Percentiles rank a stretch among this genome's conserved stretches.
Conservation (phyloP, 2,888 invertebrate genomes). For the Tetragonula carbonaria region DNA sequence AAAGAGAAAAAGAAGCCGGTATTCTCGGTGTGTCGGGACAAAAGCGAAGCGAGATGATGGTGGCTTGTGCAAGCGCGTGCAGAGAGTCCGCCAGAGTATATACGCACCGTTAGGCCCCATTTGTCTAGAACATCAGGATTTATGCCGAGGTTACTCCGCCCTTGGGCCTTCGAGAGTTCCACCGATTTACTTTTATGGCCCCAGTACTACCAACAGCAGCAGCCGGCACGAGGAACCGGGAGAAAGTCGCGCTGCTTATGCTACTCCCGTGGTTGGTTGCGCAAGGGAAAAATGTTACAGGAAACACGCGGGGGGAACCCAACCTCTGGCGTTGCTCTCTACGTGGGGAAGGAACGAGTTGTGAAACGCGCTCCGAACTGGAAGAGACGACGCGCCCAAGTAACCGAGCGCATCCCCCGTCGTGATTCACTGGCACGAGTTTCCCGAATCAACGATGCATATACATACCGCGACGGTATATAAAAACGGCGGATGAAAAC, state of each 20-base stretch:
- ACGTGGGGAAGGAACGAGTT: slow-evolving; percentile 9
- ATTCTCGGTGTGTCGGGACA: slow-evolving; percentile 64
- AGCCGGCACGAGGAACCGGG: slow-evolving; percentile 33
- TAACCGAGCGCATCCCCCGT: not conserved
- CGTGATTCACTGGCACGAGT: slow-evolving; percentile 7
- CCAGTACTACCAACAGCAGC: slow-evolving; percentile 4
- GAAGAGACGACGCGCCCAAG: slow-evolving; percentile 29
- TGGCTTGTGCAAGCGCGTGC: slow-evolving; percentile 53
- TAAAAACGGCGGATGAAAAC: not conserved
- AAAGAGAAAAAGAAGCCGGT: slow-evolving; percentile 55
- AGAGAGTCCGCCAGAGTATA: slow-evolving; percentile 38
- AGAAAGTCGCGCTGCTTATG: slow-evolving; percentile 42
- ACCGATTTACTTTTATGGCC: slow-evolving; percentile 62
- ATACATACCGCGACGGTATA: not conserved
- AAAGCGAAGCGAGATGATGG: slow-evolving; percentile 61
- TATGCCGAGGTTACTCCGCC: slow-evolving; percentile 65
- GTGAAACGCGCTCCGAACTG: slow-evolving; percentile 19
- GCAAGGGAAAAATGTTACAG: slow-evolving; percentile 49
- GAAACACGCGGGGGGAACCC: slow-evolving; percentile 31
- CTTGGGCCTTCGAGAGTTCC: slow-evolving; percentile 50
- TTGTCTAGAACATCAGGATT: slow-evolving; percentile 73
- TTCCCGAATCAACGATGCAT: slow-evolving; percentile 30
- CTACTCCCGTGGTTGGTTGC: slow-evolving; percentile 32
- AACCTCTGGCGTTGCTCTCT: not conserved
- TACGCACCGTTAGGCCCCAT: slow-evolving; percentile 77